These are phyloP conservation scores for Stenchaetothrips biformis DNA, from an alignment of 2,888 invertebrate genomes.

Conservation along the genomic window DNA sequence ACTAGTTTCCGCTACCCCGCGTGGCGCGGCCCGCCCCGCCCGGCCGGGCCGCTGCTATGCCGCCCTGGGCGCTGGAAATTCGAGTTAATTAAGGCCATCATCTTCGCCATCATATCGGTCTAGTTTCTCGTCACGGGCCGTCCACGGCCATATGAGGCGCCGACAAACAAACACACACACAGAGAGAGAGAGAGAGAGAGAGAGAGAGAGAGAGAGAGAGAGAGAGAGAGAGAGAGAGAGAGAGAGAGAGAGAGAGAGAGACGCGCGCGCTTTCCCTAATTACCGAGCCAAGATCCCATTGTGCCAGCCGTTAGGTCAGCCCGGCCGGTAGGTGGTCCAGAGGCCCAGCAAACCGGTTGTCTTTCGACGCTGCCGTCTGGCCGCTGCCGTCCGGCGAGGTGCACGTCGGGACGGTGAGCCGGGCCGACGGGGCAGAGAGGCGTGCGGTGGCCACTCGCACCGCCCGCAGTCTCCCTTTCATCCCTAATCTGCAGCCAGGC, in stretches of 20 bases:
- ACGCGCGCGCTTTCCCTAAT: not conserved
- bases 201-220: not conserved
- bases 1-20: not conserved
- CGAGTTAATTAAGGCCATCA: constrained; percentile 1
- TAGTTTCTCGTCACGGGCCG: no score
- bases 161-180: not conserved
- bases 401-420: not conserved
- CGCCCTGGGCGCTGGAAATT: not conserved
- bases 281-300: not conserved
- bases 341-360: not conserved
- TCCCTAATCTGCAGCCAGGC: not conserved
- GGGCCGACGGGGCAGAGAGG: not conserved
- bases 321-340: no score
- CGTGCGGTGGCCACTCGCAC: not conserved
- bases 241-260: no score
- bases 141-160: no score
- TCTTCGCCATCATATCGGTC: not conserved
- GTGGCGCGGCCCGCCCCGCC: not conserved
- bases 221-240: no score
- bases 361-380: no score
- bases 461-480: not conserved
- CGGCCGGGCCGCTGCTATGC: not conserved
- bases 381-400: not conserved
- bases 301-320: not conserved
- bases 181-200: not conserved